These are phyloP conservation scores for Atta texana DNA, from an alignment of 1,140 invertebrate genomes.

Conservation along the genomic window DNA sequence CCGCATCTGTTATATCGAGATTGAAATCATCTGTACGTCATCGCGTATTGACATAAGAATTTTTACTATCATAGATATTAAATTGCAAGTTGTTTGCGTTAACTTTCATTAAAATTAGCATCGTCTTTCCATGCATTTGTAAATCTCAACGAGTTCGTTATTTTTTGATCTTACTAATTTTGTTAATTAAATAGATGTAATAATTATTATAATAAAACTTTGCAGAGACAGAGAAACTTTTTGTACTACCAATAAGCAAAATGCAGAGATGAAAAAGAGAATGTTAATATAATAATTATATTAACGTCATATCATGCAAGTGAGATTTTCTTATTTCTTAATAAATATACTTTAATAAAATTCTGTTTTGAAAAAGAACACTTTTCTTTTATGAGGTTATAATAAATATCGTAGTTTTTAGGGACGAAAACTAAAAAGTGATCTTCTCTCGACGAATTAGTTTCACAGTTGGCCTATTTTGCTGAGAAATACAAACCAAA, in stretches of 20 bases:
- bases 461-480: constrained; percentile 2
- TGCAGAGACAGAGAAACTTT: background rate
- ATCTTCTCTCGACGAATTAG: background rate
- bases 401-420: background rate
- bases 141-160: background rate
- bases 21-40: background rate
- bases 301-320: background rate
- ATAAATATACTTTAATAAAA: constrained; percentile 10
- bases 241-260: background rate
- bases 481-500: constrained; percentile 40
- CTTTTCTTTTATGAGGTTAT: background rate
- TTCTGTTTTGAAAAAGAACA: background rate
- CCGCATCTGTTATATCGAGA: constrained; percentile 34
- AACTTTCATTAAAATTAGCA: background rate
- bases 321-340: background rate
- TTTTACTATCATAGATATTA: background rate
- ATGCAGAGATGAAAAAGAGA: background rate
- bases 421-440: background rate
- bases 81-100: background rate
- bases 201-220: constrained; percentile 13
- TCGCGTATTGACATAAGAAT: background rate
- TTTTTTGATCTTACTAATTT: background rate
- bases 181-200: constrained; percentile 14
- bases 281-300: background rate
- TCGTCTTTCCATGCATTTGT: background rate